Percentiles rank a stretch among this genome's conserved stretches.
Evolutionary conservation across 2,888 invertebrate species (phyloP).

Genomic region (Aporophyla lueneburgensis): DNA sequence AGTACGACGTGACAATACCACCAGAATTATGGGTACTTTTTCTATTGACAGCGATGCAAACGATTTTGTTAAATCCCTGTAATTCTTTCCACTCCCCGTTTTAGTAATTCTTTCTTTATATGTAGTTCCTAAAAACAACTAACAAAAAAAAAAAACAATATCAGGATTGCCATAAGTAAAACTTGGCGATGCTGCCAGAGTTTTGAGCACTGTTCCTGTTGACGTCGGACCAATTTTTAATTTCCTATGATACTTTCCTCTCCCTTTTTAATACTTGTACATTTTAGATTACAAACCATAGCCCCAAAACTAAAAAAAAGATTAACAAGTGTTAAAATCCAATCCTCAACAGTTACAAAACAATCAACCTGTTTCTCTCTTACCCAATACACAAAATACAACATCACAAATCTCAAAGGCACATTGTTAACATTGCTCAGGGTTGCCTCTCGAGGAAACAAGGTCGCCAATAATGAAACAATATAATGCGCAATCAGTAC

Average conservation of each 20-base stretch:
- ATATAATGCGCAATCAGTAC: slow-evolving; percentile 79
- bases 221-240: too few relatives aligned
- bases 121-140: neutral
- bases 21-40: too few relatives aligned
- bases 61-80: too few relatives aligned
- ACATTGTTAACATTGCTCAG: slow-evolving; percentile 2
- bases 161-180: too few relatives aligned
- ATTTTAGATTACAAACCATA: neutral
- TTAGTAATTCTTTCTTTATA: too few relatives aligned
- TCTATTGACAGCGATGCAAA: too few relatives aligned
- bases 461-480: slow-evolving; percentile 73
- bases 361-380: neutral
- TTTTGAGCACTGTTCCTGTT: too few relatives aligned
- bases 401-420: neutral
- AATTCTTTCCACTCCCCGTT: too few relatives aligned
- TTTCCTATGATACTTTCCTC: too few relatives aligned
- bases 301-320: neutral
- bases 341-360: neutral
- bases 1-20: too few relatives aligned
- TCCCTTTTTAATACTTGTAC: too few relatives aligned
- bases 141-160: neutral
- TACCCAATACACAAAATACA: neutral
- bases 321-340: neutral
- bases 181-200: too few relatives aligned
- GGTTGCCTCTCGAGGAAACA: slow-evolving; percentile 26